These are phyloP conservation scores for Rhyacophila brunnea DNA, from an alignment of 1,140 invertebrate species.

Conservation along the genomic window DNA sequence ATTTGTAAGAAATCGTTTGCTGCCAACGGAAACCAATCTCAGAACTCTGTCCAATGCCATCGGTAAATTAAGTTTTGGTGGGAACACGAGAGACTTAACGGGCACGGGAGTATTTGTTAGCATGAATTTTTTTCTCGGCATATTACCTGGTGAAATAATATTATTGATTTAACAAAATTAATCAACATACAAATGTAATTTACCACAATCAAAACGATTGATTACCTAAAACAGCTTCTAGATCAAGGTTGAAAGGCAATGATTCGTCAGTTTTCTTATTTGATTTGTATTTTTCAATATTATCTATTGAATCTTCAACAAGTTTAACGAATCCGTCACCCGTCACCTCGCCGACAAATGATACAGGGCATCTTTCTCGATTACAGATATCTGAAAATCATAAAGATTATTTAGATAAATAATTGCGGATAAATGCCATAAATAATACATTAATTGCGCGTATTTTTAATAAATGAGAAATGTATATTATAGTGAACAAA, in stretches of 20 bases:
- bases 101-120: constrained; percentile 43
- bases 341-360: constrained; percentile 90
- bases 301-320: constrained; percentile 60
- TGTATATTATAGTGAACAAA: neutral
- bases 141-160: constrained; percentile 50
- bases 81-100: constrained; percentile 54
- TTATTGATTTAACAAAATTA: constrained; percentile 3
- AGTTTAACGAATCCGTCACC: constrained; percentile 81
- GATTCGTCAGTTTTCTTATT: constrained; percentile 36
- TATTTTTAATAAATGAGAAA: neutral
- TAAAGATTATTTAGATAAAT: no score
- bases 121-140: constrained; percentile 58
- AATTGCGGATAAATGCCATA: no score
- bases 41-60: constrained; percentile 79
- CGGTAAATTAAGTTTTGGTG: constrained; percentile 55
- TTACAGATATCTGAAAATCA: constrained; percentile 62
- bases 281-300: constrained; percentile 44
- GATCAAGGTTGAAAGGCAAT: constrained; percentile 77
- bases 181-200: neutral
- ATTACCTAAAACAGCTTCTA: constrained; percentile 83
- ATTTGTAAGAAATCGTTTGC: constrained; percentile 94
- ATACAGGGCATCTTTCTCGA: constrained; percentile 89
- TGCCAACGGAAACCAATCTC: constrained; percentile 85
- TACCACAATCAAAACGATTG: neutral
- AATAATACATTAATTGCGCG: no score